A percentile compares a stretch with the other conserved stretches of the same genome.
Evolutionary conservation across 53 echinoderm and acorn worm species (phyloP).

Genomic region (Mesocentrotus franciscanus): DNA sequence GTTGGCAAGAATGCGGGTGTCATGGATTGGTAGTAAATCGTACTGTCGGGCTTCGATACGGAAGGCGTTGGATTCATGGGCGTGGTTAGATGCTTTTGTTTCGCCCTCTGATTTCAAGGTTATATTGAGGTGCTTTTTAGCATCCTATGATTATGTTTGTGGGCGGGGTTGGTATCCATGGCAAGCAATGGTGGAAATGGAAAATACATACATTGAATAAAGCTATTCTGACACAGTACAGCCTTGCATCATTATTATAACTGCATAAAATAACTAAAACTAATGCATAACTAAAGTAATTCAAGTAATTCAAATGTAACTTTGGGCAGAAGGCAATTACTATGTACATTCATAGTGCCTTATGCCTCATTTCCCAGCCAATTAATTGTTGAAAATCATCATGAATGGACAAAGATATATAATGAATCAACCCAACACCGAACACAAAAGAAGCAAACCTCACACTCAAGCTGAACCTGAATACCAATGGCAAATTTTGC

Average conservation of each 20-base stretch:
- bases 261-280: background rate
- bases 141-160: conserved; percentile 60
- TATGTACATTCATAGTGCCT: background rate
- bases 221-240: background rate
- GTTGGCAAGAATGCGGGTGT: conserved; percentile 45
- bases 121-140: conserved; percentile 75
- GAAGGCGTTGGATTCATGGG: background rate
- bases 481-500: background rate
- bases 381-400: background rate
- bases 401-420: background rate
- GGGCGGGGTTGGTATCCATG: background rate
- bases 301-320: background rate
- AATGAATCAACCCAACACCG: background rate
- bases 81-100: background rate
- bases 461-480: background rate
- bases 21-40: conserved; percentile 49
- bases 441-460: background rate
- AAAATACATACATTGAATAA: conserved; percentile 16
- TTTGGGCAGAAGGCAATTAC: background rate
- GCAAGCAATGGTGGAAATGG: conserved; percentile 21
- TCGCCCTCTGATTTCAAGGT: conserved; percentile 69
- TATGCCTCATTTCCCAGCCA: background rate
- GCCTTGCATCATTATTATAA: background rate
- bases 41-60: conserved; percentile 59
- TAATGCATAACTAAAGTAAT: background rate